phyloP scores from a whole-genome alignment of 2,888 invertebrate species.

The Pammene aurita region DNA sequence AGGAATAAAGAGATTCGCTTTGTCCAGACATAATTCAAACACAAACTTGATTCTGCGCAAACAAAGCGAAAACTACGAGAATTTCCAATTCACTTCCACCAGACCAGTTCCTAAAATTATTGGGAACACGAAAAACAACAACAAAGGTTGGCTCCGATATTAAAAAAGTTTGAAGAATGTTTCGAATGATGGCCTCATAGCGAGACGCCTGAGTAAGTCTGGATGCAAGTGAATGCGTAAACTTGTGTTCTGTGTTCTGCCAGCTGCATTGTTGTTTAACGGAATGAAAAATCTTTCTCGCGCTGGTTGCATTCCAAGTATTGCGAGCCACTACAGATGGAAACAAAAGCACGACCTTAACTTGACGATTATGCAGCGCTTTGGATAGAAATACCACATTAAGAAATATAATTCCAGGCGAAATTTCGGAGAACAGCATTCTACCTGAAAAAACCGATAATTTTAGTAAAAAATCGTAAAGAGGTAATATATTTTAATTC shows the following conservation, averaged over 20 bases:
- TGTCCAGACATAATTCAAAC: neutral
- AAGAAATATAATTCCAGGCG: neutral
- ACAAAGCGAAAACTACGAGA: conserved; percentile 32
- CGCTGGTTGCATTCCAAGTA: conserved; percentile 1
- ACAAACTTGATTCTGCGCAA: conserved; percentile 2
- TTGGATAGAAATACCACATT: neutral
- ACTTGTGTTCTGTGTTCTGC: conserved; percentile 13
- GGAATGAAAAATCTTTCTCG: conserved; percentile 27
- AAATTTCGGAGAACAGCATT: too few species aligned
- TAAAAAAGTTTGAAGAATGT: conserved; percentile 40
- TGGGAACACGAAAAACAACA: conserved; percentile 19
- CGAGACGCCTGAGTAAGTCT: conserved; percentile 27
- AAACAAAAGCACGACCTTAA: neutral
- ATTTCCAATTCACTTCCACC: conserved; percentile 23
- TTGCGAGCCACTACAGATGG: neutral
- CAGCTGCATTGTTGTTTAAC: conserved; percentile 23
- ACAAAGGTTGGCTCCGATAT: conserved; percentile 30
- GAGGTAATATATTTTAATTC: too few species aligned
- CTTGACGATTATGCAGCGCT: neutral
- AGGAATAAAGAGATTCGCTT: neutral
- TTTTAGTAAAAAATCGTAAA: too few species aligned
- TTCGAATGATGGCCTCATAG: conserved; percentile 29
- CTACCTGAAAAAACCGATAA: too few species aligned
- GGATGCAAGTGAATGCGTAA: conserved; percentile 26
- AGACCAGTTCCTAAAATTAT: conserved; percentile 4